Evolutionary conservation across 2,113 vertebrate genomes (phyloP).

Genomic region (Lathamus discolor): DNA sequence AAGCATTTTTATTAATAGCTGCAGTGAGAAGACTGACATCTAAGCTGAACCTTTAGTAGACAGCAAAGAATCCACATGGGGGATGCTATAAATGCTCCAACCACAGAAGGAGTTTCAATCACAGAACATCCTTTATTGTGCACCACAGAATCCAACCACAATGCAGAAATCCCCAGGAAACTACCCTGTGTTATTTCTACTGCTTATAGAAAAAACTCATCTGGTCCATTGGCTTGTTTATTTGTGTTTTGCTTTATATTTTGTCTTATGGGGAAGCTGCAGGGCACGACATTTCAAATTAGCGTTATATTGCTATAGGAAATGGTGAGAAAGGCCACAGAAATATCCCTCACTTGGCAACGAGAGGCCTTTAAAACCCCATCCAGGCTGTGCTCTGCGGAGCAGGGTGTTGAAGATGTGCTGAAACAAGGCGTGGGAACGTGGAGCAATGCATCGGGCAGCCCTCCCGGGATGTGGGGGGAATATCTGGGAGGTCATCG

Average conservation of each 20-base stretch:
- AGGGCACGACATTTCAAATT: constrained; percentile 32
- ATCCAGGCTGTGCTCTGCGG: background rate
- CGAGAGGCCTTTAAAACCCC: background rate
- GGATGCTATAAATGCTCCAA: background rate
- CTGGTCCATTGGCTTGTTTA: constrained; percentile 38
- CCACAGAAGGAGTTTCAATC: constrained; percentile 39
- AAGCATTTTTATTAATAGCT: background rate
- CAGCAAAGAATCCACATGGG: background rate
- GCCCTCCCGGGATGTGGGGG: background rate
- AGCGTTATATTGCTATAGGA: constrained; percentile 34
- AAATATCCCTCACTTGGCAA: constrained; percentile 34
- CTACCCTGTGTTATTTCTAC: constrained; percentile 40
- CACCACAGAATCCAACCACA: constrained; percentile 53
- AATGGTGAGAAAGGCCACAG: constrained; percentile 58
- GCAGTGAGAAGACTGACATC: background rate
- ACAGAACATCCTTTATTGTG: constrained; percentile 5
- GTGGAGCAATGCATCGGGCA: background rate
- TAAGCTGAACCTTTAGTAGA: background rate
- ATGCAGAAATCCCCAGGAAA: constrained; percentile 65
- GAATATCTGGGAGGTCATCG: background rate
- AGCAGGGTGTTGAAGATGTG: constrained; percentile 5
- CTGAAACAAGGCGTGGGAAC: constrained; percentile 7
- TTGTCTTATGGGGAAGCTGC: constrained; percentile 2
- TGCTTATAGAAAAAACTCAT: constrained; percentile 37
- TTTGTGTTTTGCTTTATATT: background rate